These are phyloP conservation scores for Caenorhabditis sp. DNA, from an alignment of 2,888 invertebrate genomes.

Conservation along the genomic window DNA sequence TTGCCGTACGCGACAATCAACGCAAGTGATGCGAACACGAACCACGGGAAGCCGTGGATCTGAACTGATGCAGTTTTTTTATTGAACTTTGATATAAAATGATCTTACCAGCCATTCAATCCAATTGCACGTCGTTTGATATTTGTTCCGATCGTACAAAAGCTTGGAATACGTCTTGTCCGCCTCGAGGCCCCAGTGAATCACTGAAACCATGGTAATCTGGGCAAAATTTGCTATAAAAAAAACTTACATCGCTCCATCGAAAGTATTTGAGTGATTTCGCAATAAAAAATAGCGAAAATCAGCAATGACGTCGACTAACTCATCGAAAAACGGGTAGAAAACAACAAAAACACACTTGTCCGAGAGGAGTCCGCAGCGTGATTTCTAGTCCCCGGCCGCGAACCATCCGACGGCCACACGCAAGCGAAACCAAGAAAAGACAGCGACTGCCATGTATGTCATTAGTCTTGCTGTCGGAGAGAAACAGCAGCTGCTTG, in stretches of 20 bases:
- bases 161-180: slow-evolving; percentile 29
- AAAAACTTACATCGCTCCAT: slow-evolving; percentile 44
- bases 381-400: slow-evolving; percentile 20
- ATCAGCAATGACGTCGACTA: slow-evolving; percentile 43
- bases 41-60: slow-evolving; percentile 64
- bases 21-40: slow-evolving; percentile 42
- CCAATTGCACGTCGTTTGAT: slow-evolving; percentile 37
- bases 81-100: not conserved
- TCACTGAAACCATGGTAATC: slow-evolving; percentile 15
- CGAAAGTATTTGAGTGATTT: slow-evolving; percentile 4
- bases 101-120: slow-evolving; percentile 53
- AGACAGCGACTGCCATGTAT: too few relatives aligned
- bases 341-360: slow-evolving; percentile 26
- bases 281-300: slow-evolving; percentile 13
- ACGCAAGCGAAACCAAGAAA: too few relatives aligned
- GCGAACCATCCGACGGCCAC: slow-evolving; percentile 8
- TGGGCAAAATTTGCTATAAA: not conserved
- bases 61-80: slow-evolving; percentile 1
- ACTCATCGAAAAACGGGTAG: slow-evolving; percentile 14
- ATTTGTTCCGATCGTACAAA: slow-evolving; percentile 38
- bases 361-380: slow-evolving; percentile 29
- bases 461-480: too few relatives aligned
- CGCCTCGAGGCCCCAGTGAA: slow-evolving; percentile 22
- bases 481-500: slow-evolving; percentile 21
- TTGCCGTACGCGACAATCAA: slow-evolving; percentile 54